phyloP scores from a whole-genome alignment of 2,113 vertebrate genomes.

The Erythrocercus mccallii region DNA sequence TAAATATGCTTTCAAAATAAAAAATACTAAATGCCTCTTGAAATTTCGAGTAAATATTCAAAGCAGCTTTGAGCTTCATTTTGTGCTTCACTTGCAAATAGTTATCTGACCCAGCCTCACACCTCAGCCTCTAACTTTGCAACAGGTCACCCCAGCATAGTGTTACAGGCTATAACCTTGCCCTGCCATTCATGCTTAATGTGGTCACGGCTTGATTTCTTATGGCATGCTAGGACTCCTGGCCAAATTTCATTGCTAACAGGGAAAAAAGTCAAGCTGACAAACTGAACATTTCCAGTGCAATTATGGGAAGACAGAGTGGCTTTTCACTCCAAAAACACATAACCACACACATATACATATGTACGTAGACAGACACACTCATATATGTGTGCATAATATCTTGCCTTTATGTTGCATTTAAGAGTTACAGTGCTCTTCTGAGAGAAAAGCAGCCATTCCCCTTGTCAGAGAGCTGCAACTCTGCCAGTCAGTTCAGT shows the following conservation, averaged over 20 bases:
- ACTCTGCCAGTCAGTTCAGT: not conserved
- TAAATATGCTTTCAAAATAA: not conserved
- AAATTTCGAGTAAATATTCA: not conserved
- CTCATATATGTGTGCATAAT: not conserved
- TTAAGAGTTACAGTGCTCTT: not conserved
- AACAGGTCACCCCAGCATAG: not conserved
- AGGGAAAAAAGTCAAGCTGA: not conserved
- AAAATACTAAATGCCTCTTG: not conserved
- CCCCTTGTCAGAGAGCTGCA: not conserved
- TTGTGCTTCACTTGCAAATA: not conserved
- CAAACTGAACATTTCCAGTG: not conserved
- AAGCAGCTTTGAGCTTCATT: not conserved
- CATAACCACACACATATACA: accelerated
- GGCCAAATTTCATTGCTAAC: not conserved
- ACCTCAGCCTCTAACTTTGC: not conserved
- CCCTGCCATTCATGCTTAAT: not conserved
- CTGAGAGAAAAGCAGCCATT: not conserved
- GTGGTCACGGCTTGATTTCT: not conserved
- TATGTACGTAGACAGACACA: not conserved
- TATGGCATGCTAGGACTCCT: not conserved
- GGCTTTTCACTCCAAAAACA: not conserved
- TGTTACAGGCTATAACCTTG: not conserved
- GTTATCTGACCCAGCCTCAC: not conserved
- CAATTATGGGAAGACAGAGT: not conserved
- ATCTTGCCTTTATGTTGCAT: not conserved